phyloP scores from a whole-genome alignment of 2,113 vertebrate species.

The Serranochromis macrocephalus region DNA sequence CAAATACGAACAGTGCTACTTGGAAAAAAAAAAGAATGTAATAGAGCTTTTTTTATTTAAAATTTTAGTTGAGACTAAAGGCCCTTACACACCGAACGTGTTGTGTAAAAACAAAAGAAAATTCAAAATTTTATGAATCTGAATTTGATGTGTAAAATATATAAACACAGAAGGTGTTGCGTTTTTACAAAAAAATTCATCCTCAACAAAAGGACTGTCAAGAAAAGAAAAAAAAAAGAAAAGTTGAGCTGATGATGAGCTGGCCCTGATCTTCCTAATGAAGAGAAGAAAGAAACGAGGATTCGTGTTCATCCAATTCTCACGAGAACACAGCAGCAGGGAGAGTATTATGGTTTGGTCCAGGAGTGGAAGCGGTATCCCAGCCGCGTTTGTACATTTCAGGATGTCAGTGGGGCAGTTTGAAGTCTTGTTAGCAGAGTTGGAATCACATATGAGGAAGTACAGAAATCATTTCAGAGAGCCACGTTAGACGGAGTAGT shows the following conservation, averaged over 20 bases:
- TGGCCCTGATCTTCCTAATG: not conserved
- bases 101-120: not conserved
- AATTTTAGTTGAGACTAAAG: not conserved
- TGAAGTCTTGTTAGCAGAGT: not conserved
- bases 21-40: not conserved
- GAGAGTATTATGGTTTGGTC: not conserved
- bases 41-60: not conserved
- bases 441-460: not conserved
- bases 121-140: not conserved
- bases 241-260: not conserved
- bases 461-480: not conserved
- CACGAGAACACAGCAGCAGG: not conserved
- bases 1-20: not conserved
- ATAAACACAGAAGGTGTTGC: not conserved
- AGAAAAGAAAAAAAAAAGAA: not conserved
- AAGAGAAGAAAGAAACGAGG: not conserved
- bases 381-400: not conserved
- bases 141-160: not conserved
- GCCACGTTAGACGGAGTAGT: not conserved
- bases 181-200: not conserved
- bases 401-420: not conserved
- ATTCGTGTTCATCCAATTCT: not conserved
- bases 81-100: not conserved
- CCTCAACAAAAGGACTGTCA: not conserved
- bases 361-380: not conserved